These are phyloP conservation scores for Anableps anableps DNA, from an alignment of 2,797 vertebrate genomes.

Conservation along the genomic window DNA sequence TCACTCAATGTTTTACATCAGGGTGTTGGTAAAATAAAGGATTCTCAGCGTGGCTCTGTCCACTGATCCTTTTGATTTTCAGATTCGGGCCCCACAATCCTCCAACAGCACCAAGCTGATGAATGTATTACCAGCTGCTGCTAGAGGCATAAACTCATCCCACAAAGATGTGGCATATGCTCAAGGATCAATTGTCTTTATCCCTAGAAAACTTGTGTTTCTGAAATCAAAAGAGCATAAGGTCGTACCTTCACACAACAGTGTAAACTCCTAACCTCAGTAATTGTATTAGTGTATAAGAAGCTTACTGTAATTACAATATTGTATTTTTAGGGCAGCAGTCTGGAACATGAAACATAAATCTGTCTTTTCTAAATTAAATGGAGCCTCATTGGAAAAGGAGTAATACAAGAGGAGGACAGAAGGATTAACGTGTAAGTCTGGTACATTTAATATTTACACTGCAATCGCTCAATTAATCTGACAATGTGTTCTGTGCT, in stretches of 20 bases:
- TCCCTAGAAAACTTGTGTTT: constrained; percentile 69
- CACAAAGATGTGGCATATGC: constrained; percentile 73
- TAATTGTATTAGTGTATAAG: constrained; percentile 83
- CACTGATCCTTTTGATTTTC: background rate
- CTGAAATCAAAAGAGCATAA: constrained; percentile 78
- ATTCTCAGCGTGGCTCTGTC: background rate
- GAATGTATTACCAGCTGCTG: constrained; percentile 66
- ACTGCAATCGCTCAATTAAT: constrained; percentile 73
- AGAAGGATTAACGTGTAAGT: constrained; percentile 71
- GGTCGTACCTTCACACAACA: constrained; percentile 70
- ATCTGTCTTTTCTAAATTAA: constrained; percentile 81
- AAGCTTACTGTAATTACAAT: constrained; percentile 85
- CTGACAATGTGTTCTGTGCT: constrained; percentile 66
- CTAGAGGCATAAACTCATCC: constrained; percentile 58
- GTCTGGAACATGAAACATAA: constrained; percentile 72
- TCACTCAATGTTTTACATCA: background rate
- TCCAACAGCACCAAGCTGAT: constrained; percentile 49
- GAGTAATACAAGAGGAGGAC: constrained; percentile 48
- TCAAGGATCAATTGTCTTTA: constrained; percentile 60
- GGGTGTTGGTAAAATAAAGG: background rate
- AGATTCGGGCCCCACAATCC: constrained; percentile 7
- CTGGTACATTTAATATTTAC: constrained; percentile 79
- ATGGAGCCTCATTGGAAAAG: constrained; percentile 67
- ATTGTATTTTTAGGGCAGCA: constrained; percentile 73
- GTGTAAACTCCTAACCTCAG: constrained; percentile 72